phyloP scores from a whole-genome alignment of 2,797 vertebrate species.

The Pangasius larnaudii region DNA sequence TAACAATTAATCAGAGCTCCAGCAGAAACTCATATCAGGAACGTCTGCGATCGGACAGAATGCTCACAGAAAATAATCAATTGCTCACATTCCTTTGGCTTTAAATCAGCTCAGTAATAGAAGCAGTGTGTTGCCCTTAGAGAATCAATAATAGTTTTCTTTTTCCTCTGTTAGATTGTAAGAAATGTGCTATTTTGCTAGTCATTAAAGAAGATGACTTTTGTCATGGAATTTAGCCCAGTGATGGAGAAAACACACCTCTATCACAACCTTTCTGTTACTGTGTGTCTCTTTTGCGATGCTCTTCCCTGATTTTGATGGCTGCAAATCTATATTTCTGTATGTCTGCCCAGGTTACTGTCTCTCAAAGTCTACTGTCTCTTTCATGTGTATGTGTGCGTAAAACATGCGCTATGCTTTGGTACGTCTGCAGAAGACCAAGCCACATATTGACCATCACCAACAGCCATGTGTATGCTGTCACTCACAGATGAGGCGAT shows the following conservation, averaged over 20 bases:
- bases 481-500: conserved; percentile 25
- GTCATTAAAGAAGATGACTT: not conserved
- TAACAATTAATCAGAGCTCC: not conserved
- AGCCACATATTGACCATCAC: conserved; percentile 35
- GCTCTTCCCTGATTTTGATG: not conserved
- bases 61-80: not conserved
- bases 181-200: not conserved
- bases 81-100: not conserved
- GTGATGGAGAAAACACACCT: not conserved
- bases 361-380: not conserved
- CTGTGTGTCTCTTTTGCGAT: not conserved
- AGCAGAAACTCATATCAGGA: not conserved
- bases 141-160: not conserved
- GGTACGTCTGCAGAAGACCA: not conserved
- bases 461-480: conserved; percentile 28
- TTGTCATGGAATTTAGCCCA: not conserved
- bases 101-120: not conserved
- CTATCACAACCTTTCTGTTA: not conserved
- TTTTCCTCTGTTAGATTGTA: not conserved
- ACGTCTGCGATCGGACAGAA: not conserved
- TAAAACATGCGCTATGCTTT: not conserved
- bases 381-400: not conserved
- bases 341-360: not conserved
- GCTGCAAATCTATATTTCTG: not conserved
- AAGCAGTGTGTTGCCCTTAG: not conserved